A percentile compares a stretch with the other conserved stretches of the same genome.
Conservation (phyloP, 2,797 vertebrate genomes). For the Gobionotothen gibberifrons region DNA sequence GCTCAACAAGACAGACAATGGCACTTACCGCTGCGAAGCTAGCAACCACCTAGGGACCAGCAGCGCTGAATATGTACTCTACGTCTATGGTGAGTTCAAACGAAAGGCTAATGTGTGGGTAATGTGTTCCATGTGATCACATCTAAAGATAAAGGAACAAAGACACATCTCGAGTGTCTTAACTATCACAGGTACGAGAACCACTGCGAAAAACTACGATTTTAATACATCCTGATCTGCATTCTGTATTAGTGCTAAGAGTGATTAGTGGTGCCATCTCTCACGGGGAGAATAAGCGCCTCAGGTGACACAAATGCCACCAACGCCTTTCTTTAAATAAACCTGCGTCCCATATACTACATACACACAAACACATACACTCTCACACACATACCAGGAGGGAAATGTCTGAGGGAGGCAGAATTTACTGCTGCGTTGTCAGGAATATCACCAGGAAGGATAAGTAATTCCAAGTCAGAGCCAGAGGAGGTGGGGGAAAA, state of each 20-base stretch:
- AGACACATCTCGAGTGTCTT: not conserved
- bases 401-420: slow-evolving; percentile 69
- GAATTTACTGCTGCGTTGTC: slow-evolving; percentile 78
- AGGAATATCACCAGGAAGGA: slow-evolving; percentile 76
- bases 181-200: slow-evolving; percentile 9
- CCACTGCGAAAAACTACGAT: slow-evolving; percentile 40
- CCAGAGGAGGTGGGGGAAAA: slow-evolving; percentile 72
- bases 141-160: slow-evolving; percentile 5
- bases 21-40: slow-evolving; percentile 98
- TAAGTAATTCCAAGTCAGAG: slow-evolving; percentile 75
- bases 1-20: slow-evolving; percentile 99
- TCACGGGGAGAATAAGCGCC: slow-evolving; percentile 67
- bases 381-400: slow-evolving; percentile 28
- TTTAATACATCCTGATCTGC: slow-evolving; percentile 58
- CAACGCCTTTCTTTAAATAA: slow-evolving; percentile 82
- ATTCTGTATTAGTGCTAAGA: slow-evolving; percentile 57
- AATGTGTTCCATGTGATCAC: slow-evolving; percentile 10
- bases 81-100: slow-evolving; percentile 94
- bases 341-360: slow-evolving; percentile 70
- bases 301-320: slow-evolving; percentile 78
- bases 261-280: slow-evolving; percentile 68
- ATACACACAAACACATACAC: slow-evolving; percentile 28
- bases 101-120: not conserved
- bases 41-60: slow-evolving; percentile 95
- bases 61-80: slow-evolving; percentile 94